Percentiles rank a stretch among this genome's conserved stretches.
Conservation (phyloP, 2,888 invertebrate species). For the Callyntrura sp. region DNA sequence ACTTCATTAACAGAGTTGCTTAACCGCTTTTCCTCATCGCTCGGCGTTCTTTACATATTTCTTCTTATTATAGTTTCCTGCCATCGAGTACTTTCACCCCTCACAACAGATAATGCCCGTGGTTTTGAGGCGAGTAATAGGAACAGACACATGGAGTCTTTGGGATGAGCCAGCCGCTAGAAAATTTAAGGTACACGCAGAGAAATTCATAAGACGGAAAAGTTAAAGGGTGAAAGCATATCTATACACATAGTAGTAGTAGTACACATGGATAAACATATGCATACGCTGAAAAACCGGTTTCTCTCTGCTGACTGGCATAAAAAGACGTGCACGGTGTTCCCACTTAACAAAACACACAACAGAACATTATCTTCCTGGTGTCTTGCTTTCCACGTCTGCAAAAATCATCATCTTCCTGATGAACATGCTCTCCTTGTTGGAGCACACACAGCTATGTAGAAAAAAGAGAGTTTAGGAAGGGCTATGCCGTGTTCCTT, state of each 20-base stretch:
- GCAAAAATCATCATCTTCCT: slow-evolving; percentile 22
- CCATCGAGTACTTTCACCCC: slow-evolving; percentile 22
- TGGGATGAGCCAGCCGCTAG: slow-evolving; percentile 45
- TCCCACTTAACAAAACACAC: neutral
- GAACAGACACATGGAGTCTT: slow-evolving; percentile 60
- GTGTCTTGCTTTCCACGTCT: neutral
- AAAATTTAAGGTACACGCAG: slow-evolving; percentile 49
- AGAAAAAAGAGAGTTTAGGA: slow-evolving; percentile 29
- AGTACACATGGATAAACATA: neutral
- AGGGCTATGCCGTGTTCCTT: slow-evolving; percentile 33
- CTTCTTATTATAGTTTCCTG: slow-evolving; percentile 13
- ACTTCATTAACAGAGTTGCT: slow-evolving; percentile 32
- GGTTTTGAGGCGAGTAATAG: neutral
- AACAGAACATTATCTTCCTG: slow-evolving; percentile 22
- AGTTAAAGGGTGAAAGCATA: slow-evolving; percentile 45
- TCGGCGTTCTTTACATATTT: neutral
- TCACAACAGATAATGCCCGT: slow-evolving; percentile 30
- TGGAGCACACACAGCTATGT: neutral
- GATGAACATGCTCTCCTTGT: neutral
- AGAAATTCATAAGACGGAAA: neutral
- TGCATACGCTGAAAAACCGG: slow-evolving; percentile 35
- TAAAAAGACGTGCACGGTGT: slow-evolving; percentile 14
- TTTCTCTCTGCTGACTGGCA: slow-evolving; percentile 31
- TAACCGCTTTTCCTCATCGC: slow-evolving; percentile 47
- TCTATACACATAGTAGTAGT: slow-evolving; percentile 45